Evolutionary conservation across 2,888 invertebrate species (phyloP), one percentile per base, ranked within the genome.

Genomic region (Junonia oenone): DNA sequence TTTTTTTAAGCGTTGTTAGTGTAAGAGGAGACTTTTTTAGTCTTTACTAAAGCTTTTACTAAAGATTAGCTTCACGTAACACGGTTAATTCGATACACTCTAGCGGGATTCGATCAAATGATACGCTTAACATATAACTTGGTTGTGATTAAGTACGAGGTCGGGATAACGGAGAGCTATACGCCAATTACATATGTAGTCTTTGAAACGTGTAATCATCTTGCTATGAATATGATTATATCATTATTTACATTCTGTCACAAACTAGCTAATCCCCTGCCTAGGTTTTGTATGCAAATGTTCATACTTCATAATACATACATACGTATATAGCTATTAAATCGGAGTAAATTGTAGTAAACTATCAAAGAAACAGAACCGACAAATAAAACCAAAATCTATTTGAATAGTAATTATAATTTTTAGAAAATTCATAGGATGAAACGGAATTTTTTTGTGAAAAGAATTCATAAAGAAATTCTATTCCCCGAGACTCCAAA

Each of bases 131-230:
- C 29, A 51, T 55, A 43, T 40, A 43, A 17, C 52, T 43, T 51
- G 33, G 50, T 56, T 53, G 52, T 37, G 51, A 57, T 60, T 58
- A 58, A n/a, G 58, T 56, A 58, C 58, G 58, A 61, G 58, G 58
- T 45, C 51, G 51, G 15, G 50, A 33, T 47, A 58, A 52, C 50
- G 50, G 46, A 38, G 45, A 27, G 14, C 22, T 53, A 43, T 35
- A 49, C 35, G 26, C 3, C 15, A 29, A 15, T 47, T 27, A 31
- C 9, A 15, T 11, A 37, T 52, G 37, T 52, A 38, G 38, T 15
- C 26, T 33, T 15, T 13, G 37, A 52, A 51, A 9, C 40, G 29
- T 13, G n/a, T 0, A 13, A 19, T 6, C 13, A n/a, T n/a, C n/a
- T n/a, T 1, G 2, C 6, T 5, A 13, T n/a, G n/a, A n/a, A 19